Evolutionary conservation across 2,797 vertebrate species (phyloP), one percentile per base, ranked within the genome.

Genomic region (Catharus ustulatus): DNA sequence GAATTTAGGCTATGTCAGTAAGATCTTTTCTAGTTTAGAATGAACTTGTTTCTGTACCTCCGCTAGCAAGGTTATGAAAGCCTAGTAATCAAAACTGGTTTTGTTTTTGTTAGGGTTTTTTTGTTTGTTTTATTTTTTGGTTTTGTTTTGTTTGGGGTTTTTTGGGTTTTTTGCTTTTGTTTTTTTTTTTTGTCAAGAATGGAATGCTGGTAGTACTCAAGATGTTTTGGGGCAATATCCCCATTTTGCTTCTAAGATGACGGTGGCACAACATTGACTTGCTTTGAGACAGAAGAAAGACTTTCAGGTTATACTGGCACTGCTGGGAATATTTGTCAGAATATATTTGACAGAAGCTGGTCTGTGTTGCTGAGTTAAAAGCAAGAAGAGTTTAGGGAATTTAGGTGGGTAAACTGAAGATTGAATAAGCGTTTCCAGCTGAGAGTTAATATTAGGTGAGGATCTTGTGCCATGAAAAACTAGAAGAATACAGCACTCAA

Each of bases 251-350:
- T 83, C 48, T 93, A 27, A 54, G 55, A 66, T 58, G 59, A 72
- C 1, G 4, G 27, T 40, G 68, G 13, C 9, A 6, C 45, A 74
- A 46, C 38, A 40, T 6, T 69, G 80, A 45, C 63, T 89, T 84
- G 29, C 16, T 94, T 52, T 89, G 61, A 58, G 73, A 79, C 32
- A 74, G 43, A 66, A 89, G 67, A 79, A 45, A 81, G 69, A 73
- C 26, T 26, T 90, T 73, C 66, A 74, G 63, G 15, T 90, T 87
- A 36, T 90, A 55, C 69, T 92, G 84, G 23, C 52, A 20, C 55
- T 67, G 40, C 30, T 78, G 82, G 74, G 26, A 82, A 57, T 88
- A 51, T 92, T 95, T 93, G 49, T 89, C 74, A 85, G 63, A 74
- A 64, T 64, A 27, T 34, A 36, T 75, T 71, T 95, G 67, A 45